Conservation (phyloP, 2,113 vertebrate genomes). For the Carassius carassius region DNA sequence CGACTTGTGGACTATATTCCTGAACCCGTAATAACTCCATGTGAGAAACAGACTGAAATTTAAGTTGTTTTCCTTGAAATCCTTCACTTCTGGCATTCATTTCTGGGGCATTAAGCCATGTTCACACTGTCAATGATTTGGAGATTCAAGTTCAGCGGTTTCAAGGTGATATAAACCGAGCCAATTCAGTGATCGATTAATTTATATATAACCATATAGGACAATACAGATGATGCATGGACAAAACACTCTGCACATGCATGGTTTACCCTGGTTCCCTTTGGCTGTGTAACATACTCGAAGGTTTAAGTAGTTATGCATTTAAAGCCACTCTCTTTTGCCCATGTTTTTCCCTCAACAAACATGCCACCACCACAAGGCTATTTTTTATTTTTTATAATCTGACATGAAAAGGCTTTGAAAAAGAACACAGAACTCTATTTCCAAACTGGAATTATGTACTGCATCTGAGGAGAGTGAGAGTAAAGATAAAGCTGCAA, state of each 20-base stretch:
- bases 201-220: neutral
- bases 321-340: constrained; percentile 17
- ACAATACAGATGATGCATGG: neutral
- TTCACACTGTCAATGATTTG: neutral
- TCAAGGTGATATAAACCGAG: neutral
- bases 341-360: neutral
- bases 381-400: neutral
- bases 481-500: constrained; percentile 33
- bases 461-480: constrained; percentile 36
- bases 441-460: constrained; percentile 42
- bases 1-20: too few relatives aligned
- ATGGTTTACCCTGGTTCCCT: neutral
- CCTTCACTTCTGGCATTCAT: too few relatives aligned
- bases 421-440: constrained; percentile 31
- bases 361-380: neutral
- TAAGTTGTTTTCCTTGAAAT: too few relatives aligned
- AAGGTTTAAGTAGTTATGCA: constrained; percentile 13
- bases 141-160: neutral
- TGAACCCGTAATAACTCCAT: too few relatives aligned
- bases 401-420: constrained; percentile 37
- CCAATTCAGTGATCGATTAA: neutral
- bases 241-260: neutral
- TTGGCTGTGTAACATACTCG: neutral
- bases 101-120: too few relatives aligned
- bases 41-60: too few relatives aligned